Evolutionary conservation across 2,888 invertebrate species (phyloP), one percentile per base, ranked within the genome.

Genomic region (Xestia c-nigrum): DNA sequence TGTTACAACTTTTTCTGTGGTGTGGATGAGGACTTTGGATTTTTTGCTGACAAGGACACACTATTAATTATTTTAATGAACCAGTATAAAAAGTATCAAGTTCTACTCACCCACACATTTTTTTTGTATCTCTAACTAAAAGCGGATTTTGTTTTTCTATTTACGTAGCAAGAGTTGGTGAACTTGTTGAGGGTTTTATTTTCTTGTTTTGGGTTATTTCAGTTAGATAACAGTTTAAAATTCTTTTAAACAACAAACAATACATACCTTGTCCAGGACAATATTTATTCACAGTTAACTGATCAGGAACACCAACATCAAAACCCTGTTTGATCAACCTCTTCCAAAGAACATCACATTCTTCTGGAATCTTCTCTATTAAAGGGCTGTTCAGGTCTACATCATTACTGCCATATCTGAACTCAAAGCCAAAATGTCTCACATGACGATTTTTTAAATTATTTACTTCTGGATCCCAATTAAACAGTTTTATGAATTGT

Each of bases 341-440:
- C 38, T 94, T 88, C 96, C 98, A 97, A 19, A 99, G 91, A 81
- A 97, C 94, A 87, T 97, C 91, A 94, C 98, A 99, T 85, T 97
- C 97, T 6, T 91, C 83, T 0, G 99, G 99, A 88, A 99, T 98
- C 61, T 95, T 95, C 65, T 97, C 97, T 0, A 94, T 87, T 50
- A 98, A 94, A 0, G 99, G 98, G 71, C 96, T 93, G 73, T 97
- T 93, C 73, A 97, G 96, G 93, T 99, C 98, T 0, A 99, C 98
- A 94, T 98, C 98, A 95, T 99, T 99, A 43, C 97, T 98, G 68
- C 98, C 98, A 94, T 99, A 99, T 81, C 98, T 96, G 93, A 99
- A 99, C 92, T 99, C 98, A 94, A 98, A 99, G 0, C 99, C 99
- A 95, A 97, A 99, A 95, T 99, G 99, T 91, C 97, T 98, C 0